Percentiles rank a stretch among this genome's conserved stretches.
Evolutionary conservation across 1,140 invertebrate species (phyloP).

Genomic region (Limonius californicus): DNA sequence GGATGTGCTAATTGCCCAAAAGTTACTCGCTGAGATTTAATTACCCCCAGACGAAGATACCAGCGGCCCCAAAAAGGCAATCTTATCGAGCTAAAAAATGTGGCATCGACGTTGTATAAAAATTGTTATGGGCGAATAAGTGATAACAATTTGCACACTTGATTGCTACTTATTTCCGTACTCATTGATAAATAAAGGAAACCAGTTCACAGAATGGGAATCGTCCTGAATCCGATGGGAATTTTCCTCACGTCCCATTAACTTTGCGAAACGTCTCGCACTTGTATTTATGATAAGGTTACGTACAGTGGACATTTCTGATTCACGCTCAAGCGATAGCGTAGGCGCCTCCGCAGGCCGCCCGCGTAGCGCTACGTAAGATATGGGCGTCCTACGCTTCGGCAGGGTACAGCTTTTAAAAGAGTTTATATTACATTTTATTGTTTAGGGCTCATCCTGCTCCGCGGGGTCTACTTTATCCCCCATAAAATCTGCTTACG

Average conservation of each 20-base stretch:
- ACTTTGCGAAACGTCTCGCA: no score
- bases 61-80: neutral
- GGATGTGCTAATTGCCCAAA: no score
- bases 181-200: conserved; percentile 4
- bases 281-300: neutral
- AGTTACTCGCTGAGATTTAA: no score
- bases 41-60: no score
- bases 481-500: no score
- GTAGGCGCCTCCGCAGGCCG: neutral
- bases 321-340: conserved; percentile 1
- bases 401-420: neutral
- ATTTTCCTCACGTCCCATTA: neutral
- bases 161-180: conserved; percentile 6
- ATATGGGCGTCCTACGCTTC: neutral
- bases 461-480: no score
- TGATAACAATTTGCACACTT: conserved; percentile 10
- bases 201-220: neutral
- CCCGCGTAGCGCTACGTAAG: neutral
- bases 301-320: conserved; percentile 3
- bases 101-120: neutral
- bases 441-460: no score
- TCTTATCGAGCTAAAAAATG: neutral
- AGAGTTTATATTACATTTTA: neutral
- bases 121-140: neutral
- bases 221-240: neutral